phyloP scores from a whole-genome alignment of 2,113 vertebrate genomes.

The Scartelaos histophorus region DNA sequence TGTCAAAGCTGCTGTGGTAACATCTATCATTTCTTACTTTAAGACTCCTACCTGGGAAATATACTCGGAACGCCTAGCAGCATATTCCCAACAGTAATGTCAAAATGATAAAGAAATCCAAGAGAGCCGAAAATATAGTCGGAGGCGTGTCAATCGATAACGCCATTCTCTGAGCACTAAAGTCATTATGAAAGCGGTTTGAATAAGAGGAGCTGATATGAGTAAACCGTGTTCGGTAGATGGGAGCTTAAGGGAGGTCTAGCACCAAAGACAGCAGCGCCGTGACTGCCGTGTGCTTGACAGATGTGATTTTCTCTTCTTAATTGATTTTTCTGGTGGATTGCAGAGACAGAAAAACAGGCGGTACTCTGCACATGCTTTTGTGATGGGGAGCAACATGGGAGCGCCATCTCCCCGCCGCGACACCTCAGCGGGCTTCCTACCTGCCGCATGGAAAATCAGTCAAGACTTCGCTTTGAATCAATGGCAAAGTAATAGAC shows the following conservation, averaged over 20 bases:
- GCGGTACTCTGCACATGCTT: slow-evolving; percentile 36
- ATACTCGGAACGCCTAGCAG: slow-evolving; percentile 25
- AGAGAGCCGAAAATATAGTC: slow-evolving; percentile 54
- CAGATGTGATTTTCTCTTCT: slow-evolving; percentile 56
- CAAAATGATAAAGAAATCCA: slow-evolving; percentile 54
- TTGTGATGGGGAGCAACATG: slow-evolving; percentile 53
- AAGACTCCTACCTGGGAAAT: slow-evolving; percentile 22
- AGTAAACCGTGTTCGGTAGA: slow-evolving; percentile 43
- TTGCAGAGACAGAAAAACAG: slow-evolving; percentile 43
- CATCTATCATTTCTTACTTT: slow-evolving; percentile 11
- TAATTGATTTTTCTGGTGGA: slow-evolving; percentile 59
- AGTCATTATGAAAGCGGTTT: slow-evolving; percentile 64
- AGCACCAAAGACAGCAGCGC: slow-evolving; percentile 39
- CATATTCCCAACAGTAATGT: slow-evolving; percentile 56
- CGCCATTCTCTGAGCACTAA: slow-evolving; percentile 63
- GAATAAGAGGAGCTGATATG: slow-evolving; percentile 43
- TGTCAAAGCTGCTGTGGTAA: background rate
- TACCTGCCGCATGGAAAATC: slow-evolving; percentile 57
- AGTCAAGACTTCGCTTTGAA: slow-evolving; percentile 56
- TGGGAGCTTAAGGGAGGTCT: slow-evolving; percentile 34
- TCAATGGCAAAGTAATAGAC: slow-evolving; percentile 60
- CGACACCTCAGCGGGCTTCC: slow-evolving; percentile 61
- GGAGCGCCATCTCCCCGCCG: slow-evolving; percentile 51
- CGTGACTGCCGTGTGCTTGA: slow-evolving; percentile 50
- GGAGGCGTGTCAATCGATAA: slow-evolving; percentile 60